These are phyloP conservation scores for Nasonovia ribisnigri DNA, from an alignment of 2,888 invertebrate genomes.

Conservation along the genomic window DNA sequence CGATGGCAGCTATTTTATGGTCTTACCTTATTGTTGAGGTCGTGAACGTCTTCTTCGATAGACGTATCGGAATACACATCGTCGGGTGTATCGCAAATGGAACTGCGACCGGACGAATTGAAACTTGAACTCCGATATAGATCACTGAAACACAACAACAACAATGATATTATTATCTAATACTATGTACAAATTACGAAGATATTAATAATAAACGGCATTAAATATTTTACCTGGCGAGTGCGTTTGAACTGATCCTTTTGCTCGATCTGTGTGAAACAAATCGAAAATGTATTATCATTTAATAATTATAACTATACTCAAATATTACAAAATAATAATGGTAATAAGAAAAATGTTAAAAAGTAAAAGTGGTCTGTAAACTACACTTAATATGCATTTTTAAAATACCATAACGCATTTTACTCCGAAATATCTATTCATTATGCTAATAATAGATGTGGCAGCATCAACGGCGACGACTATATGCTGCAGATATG, in stretches of 20 bases:
- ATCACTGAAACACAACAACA: conserved; percentile 77
- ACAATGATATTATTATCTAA: neutral
- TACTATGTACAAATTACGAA: neutral
- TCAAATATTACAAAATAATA: neutral
- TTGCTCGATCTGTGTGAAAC: conserved; percentile 80
- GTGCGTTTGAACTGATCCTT: conserved; percentile 86
- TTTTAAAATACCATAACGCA: conserved; percentile 47
- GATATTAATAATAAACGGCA: neutral
- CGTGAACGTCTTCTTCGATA: conserved; percentile 91
- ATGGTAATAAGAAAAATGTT: neutral
- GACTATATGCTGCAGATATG: neutral
- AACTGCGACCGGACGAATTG: conserved; percentile 92
- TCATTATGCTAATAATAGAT: conserved; percentile 51
- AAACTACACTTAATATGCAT: conserved; percentile 29
- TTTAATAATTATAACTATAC: neutral
- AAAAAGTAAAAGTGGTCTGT: conserved; percentile 30
- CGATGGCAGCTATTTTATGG: neutral
- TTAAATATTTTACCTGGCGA: conserved; percentile 80
- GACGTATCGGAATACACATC: conserved; percentile 96
- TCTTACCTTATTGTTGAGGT: conserved; percentile 90
- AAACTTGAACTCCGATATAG: conserved; percentile 93
- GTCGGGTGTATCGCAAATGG: conserved; percentile 91
- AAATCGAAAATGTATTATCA: conserved; percentile 44
- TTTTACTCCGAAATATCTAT: conserved; percentile 42
- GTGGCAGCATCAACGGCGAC: neutral